phyloP scores from a whole-genome alignment of 2,113 vertebrate genomes.

The Fregata magnificens region DNA sequence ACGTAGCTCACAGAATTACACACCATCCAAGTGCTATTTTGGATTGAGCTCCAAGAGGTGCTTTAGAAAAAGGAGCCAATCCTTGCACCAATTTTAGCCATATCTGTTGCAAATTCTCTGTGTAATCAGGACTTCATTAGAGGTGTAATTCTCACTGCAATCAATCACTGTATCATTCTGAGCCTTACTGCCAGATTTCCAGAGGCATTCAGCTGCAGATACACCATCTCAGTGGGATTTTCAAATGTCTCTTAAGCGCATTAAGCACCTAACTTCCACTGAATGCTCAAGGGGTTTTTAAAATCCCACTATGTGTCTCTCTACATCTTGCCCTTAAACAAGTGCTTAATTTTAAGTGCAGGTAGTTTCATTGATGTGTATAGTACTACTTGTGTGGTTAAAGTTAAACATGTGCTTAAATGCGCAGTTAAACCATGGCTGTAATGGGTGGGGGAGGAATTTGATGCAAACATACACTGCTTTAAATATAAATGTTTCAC shows the following conservation, averaged over 20 bases:
- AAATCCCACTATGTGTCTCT: conserved; percentile 43
- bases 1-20: background rate
- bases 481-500: background rate
- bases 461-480: background rate
- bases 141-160: conserved; percentile 20
- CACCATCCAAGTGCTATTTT: background rate
- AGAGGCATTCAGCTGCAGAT: conserved; percentile 32
- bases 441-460: background rate
- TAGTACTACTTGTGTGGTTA: conserved; percentile 16
- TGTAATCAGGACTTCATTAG: conserved; percentile 21
- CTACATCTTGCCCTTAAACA: conserved; percentile 57
- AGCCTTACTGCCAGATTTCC: conserved; percentile 16
- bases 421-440: background rate
- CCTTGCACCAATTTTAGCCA: background rate
- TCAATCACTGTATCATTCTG: conserved; percentile 28
- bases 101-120: background rate
- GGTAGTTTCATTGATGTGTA: conserved; percentile 41
- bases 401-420: conserved; percentile 42
- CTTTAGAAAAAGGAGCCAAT: background rate
- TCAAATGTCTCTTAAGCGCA: conserved; percentile 45
- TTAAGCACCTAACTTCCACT: conserved; percentile 53
- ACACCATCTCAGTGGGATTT: conserved; percentile 38
- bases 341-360: conserved; percentile 65
- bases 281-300: conserved; percentile 56
- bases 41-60: background rate